A percentile compares a stretch with the other conserved stretches of the same genome.
These are phyloP conservation scores for Eristalis pertinax DNA, from an alignment of 2,888 invertebrate species.

Conservation along the genomic window DNA sequence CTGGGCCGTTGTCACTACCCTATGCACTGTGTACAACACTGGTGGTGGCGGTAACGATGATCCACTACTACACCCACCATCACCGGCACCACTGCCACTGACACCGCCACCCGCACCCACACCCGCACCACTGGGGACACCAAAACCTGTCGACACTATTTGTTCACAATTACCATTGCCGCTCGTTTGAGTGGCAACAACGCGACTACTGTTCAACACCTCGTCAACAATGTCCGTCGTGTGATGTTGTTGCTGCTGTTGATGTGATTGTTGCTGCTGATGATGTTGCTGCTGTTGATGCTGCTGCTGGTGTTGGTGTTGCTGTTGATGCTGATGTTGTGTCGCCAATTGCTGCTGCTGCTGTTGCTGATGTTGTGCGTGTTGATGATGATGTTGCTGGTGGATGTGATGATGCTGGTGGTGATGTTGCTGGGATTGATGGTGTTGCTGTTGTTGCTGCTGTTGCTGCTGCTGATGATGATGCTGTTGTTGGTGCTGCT, in stretches of 20 bases:
- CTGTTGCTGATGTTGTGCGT: conserved; percentile 48
- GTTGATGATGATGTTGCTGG: conserved; percentile 36
- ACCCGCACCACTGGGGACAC: conserved; percentile 69
- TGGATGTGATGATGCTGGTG: conserved; percentile 47
- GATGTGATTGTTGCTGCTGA: conserved; percentile 74
- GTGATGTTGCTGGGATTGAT: conserved; percentile 63
- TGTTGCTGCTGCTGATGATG: conserved; percentile 72
- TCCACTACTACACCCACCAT: conserved; percentile 72
- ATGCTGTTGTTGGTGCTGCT: conserved; percentile 67
- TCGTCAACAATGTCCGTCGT: conserved; percentile 76
- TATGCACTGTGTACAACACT: conserved; percentile 81
- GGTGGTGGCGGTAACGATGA: conserved; percentile 77
- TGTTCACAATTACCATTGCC: conserved; percentile 75
- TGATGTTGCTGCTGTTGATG: conserved; percentile 73
- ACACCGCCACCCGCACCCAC: conserved; percentile 43
- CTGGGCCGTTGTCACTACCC: conserved; percentile 81
- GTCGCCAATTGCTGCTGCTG: conserved; percentile 54
- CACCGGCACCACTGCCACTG: conserved; percentile 71
- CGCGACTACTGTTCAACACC: conserved; percentile 75
- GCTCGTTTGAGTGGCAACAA: conserved; percentile 78
- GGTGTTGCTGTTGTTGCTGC: conserved; percentile 71
- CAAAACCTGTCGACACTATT: conserved; percentile 66
- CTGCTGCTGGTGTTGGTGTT: conserved; percentile 17
- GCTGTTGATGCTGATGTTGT: conserved; percentile 20
- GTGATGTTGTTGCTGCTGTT: conserved; percentile 73